Base-by-base conservation (phyloP, 2,113 vertebrate genomes). In the Colius striatus region DNA sequence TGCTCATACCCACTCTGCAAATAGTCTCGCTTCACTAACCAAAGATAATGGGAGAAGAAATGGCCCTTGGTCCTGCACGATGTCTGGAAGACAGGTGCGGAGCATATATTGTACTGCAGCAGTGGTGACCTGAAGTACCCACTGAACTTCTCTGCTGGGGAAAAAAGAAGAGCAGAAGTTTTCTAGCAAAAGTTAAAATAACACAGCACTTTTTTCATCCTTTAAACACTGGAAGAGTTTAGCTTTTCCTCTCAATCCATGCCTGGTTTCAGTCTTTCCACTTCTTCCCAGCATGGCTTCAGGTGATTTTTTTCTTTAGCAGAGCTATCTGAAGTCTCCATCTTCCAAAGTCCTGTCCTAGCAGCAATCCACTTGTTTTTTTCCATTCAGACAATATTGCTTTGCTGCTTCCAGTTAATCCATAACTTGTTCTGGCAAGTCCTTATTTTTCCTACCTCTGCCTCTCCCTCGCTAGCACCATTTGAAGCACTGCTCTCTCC, bases 1-100 rank as follows among this genome's bases (percentile, higher is more conserved):
- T 3, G 34, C 25, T 72, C 71, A 15, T 3, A 75, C 3, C 82
- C 20, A 30, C 61, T 92, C 57, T 75, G 66, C 82, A 78, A 95
- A 72, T 22, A 89, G 90, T 96, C 74, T 91, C 90, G 89, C 90
- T 79, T 89, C 66, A 65, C 62, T 96, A 84, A 61, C 57, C 92
- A 92, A 91, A 75, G 65, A 96, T 79, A 96, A 96, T 87, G 62
- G 68, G 58, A 90, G 50, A 43, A 90, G 74, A 89, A 89, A 65
- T 10, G 5, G 66, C 90, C 66, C 66, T 77, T 1, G 1, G 58
- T 48, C 53, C 81, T 72, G 74, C 61, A 10, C 1, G 0, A 53
- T 11, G 0, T 74, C 60, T 3, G 2, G 73, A 84, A 89, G 65
- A 67, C 0, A 5, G 81, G 68, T 65, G 26, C 0, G 6, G n/a